Base-by-base conservation (phyloP, 2,797 vertebrate genomes). In the Chiroxiphia lanceolata region DNA sequence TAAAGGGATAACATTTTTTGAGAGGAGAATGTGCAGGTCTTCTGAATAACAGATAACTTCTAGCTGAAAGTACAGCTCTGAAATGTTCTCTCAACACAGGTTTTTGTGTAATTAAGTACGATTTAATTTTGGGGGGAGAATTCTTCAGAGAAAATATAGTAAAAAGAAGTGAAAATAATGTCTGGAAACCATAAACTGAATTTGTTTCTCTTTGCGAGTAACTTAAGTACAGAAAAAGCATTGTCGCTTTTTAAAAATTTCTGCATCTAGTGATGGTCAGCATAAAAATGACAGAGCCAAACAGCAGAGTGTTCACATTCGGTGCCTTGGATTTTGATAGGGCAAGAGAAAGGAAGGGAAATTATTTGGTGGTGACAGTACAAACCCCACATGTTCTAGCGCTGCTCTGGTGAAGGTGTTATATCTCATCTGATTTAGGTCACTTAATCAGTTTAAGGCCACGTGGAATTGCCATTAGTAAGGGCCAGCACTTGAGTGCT, bases 381-480 rank as follows among this genome's bases (percentile, higher is more conserved):
- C 23, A 45, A 60, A 75, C 1, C 26, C 23, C 27, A 4, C 0
- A 1, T 0, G 2, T 48, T 80, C 13, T 63, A 69, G 29, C 3
- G 2, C 8, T 89, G 12, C 16, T 34, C 13, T 6, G 5, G 72
- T 29, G 67, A 33, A 79, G 50, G 63, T 9, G 22, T 69, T 75
- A 2, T 3, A 17, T 44, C 83, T 80, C 53, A 19, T 34, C 65
- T 93, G 50, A 74, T 88, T 80, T 78, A 91, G 72, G 59, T 82
- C 47, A 45, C 65, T 89, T 93, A 65, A 89, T 86, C 79, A 86
- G 67, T 91, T 93, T 89, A 88, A 90, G 48, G 45, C 63, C 34
- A 42, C 0, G 5, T 82, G 83, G 87, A 82, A 64, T 78, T 92
- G 44, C 82, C 48, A 14, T 72, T 90, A 88, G 44, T 44, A 63